These are phyloP conservation scores for Synergus gifuensis DNA, from an alignment of 2,888 invertebrate species.

Conservation along the genomic window DNA sequence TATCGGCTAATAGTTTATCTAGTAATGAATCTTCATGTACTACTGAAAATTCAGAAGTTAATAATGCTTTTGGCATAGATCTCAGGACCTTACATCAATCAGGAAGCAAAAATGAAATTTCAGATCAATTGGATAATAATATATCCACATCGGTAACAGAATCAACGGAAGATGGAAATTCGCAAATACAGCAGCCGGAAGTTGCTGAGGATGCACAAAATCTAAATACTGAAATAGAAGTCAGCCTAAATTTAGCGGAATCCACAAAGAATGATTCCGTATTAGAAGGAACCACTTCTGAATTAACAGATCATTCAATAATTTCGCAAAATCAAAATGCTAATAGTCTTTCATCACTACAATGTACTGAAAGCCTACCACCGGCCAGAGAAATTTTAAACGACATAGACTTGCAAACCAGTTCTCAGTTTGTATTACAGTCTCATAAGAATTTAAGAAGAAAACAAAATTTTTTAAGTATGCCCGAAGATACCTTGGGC, in stretches of 20 bases:
- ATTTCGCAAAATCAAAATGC: slow-evolving; percentile 54
- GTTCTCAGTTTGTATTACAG: slow-evolving; percentile 1
- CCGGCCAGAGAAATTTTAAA: not conserved
- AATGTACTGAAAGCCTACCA: slow-evolving; percentile 3
- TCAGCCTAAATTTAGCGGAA: slow-evolving; percentile 46
- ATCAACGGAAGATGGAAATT: slow-evolving; percentile 43
- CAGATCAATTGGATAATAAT: slow-evolving; percentile 30
- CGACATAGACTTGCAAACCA: not conserved
- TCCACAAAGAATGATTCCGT: not conserved
- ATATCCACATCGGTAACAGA: not conserved
- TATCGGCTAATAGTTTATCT: slow-evolving; percentile 53
- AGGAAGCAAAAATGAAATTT: slow-evolving; percentile 50
- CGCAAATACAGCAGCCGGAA: not conserved
- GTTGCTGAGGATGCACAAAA: slow-evolving; percentile 14
- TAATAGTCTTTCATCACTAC: slow-evolving; percentile 40
- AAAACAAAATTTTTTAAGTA: slow-evolving; percentile 59
- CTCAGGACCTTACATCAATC: slow-evolving; percentile 45
- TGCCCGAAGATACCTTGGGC: slow-evolving; percentile 31
- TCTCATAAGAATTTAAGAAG: slow-evolving; percentile 59
- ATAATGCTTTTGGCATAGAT: slow-evolving; percentile 48
- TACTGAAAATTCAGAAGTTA: slow-evolving; percentile 52
- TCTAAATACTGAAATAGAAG: slow-evolving; percentile 46
- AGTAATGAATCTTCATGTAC: slow-evolving; percentile 51
- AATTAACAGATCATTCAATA: slow-evolving; percentile 13
- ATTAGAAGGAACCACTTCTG: slow-evolving; percentile 41